Evolutionary conservation across 35 echinoderm and acorn worm species (phyloP).

Genomic region (Holothuria glaberrima): DNA sequence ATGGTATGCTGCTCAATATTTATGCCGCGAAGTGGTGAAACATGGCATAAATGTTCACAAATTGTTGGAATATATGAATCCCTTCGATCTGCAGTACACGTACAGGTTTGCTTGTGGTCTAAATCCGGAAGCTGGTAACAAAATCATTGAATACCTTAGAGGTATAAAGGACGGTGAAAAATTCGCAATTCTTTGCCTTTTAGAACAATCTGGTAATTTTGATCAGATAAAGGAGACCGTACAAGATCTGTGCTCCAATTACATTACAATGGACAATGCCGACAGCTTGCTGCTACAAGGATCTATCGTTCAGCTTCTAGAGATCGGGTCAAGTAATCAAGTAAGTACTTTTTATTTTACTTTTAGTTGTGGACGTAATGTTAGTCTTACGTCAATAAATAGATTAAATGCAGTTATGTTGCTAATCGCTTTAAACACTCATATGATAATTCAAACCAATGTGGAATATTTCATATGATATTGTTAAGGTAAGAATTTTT

Average conservation of each 20-base stretch:
- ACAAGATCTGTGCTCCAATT: neutral
- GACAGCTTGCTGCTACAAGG: constrained; percentile 8
- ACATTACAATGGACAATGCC: neutral
- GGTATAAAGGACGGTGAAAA: neutral
- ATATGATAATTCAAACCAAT: no score
- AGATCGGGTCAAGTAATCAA: neutral
- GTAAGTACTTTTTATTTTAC: no score
- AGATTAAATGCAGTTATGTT: no score
- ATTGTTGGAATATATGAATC: neutral
- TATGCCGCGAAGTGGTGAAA: neutral
- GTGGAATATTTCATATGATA: no score
- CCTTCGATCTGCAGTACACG: neutral
- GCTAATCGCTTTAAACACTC: no score
- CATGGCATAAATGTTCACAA: no score
- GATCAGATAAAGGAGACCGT: neutral
- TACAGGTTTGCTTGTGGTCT: constrained; percentile 15
- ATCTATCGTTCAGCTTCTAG: neutral
- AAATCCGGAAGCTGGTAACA: neutral
- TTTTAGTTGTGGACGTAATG: no score
- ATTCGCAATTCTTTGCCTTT: neutral
- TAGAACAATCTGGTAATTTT: neutral
- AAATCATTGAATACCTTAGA: constrained; percentile 10
- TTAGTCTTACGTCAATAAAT: no score
- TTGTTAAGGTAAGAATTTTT: no score
- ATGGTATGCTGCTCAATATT: neutral